Conservation (phyloP, 2,888 invertebrate genomes). For the Anticlea derivata region DNA sequence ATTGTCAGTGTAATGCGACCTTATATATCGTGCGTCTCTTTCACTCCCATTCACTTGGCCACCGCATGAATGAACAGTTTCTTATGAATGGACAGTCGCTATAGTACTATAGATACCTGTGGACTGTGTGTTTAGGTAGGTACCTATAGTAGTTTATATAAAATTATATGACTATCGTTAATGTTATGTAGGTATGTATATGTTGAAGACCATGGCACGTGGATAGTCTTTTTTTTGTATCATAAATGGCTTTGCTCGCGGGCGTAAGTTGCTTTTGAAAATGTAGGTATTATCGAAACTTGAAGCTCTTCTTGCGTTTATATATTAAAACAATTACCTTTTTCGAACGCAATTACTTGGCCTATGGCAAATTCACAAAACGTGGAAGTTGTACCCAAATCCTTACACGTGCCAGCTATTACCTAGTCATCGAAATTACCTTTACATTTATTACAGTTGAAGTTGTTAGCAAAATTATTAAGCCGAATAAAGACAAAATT, state of each 20-base stretch:
- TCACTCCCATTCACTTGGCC: slow-evolving; percentile 79
- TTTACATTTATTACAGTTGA: not conserved
- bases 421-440: slow-evolving; percentile 10
- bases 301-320: no score
- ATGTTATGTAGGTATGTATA: slow-evolving; percentile 50
- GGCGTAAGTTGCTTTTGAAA: slow-evolving; percentile 15
- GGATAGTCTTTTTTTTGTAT: slow-evolving; percentile 60
- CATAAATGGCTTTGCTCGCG: slow-evolving; percentile 44
- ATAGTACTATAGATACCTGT: slow-evolving; percentile 77
- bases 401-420: slow-evolving; percentile 16
- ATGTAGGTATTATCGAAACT: no score
- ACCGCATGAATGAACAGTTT: slow-evolving; percentile 81
- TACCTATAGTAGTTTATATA: slow-evolving; percentile 61
- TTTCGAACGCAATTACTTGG: no score
- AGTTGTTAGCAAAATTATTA: slow-evolving; percentile 18
- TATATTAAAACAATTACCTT: not conserved
- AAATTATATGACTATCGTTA: slow-evolving; percentile 58
- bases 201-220: slow-evolving; percentile 64
- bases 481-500: slow-evolving; percentile 7
- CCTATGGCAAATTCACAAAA: no score
- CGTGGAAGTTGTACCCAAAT: not conserved
- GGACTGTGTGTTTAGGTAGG: slow-evolving; percentile 54
- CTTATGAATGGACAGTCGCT: slow-evolving; percentile 82
- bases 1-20: slow-evolving; percentile 77
- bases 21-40: slow-evolving; percentile 62